Evolutionary conservation across 1,140 invertebrate genomes (phyloP).

Genomic region (Drosophila bipectinata): DNA sequence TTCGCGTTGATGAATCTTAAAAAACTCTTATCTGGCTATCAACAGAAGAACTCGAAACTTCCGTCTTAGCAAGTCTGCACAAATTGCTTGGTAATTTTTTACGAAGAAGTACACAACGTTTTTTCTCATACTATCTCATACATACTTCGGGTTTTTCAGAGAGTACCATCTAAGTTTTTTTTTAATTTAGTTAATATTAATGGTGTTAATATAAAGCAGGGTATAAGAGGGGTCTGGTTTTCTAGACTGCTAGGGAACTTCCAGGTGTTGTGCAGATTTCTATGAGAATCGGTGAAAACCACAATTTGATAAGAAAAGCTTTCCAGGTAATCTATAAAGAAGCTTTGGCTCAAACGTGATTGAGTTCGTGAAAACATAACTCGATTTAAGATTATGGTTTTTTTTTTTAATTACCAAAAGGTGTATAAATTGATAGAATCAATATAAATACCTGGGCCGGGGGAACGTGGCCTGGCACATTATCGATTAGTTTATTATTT

Average conservation of each 20-base stretch:
- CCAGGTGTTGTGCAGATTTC: background rate
- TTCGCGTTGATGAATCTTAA: background rate
- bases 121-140: no score
- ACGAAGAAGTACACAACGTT: no score
- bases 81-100: no score
- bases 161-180: no score
- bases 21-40: background rate
- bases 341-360: slow-evolving; percentile 28
- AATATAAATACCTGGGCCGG: slow-evolving; percentile 13
- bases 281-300: background rate
- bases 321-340: slow-evolving; percentile 6
- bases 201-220: no score
- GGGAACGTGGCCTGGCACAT: slow-evolving; percentile 11
- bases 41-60: background rate
- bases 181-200: no score
- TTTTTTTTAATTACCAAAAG: slow-evolving; percentile 36
- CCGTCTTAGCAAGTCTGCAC: background rate
- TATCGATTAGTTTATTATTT: slow-evolving; percentile 70
- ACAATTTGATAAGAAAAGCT: slow-evolving; percentile 15
- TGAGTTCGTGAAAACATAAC: slow-evolving; percentile 21
- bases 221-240: no score
- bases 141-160: no score
- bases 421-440: slow-evolving; percentile 41
- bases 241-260: background rate
- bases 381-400: slow-evolving; percentile 19